Percentiles rank a stretch among this genome's conserved stretches.
These are phyloP conservation scores for Galeopterus variegatus DNA, from an alignment of 2,113 vertebrate genomes.

Conservation along the genomic window DNA sequence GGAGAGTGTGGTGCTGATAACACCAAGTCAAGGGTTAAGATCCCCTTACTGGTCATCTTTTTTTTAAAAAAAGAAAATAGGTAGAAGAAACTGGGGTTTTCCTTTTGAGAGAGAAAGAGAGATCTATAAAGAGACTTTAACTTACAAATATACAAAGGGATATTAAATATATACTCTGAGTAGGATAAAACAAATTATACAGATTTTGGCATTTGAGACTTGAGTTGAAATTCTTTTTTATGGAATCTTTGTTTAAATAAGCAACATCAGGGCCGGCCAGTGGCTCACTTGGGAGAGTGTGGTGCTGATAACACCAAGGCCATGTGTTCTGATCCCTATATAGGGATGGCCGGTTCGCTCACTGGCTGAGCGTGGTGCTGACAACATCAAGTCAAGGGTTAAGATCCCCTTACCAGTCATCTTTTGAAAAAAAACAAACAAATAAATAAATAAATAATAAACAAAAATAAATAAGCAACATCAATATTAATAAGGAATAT, in stretches of 20 bases:
- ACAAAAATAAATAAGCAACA: not conserved
- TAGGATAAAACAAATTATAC: not conserved
- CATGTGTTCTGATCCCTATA: no score
- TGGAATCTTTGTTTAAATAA: not conserved
- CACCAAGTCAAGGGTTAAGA: no score
- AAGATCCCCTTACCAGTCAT: no score
- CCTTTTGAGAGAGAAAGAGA: not conserved
- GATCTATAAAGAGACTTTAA: not conserved
- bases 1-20: no score
- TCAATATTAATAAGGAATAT: not conserved
- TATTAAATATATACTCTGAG: not conserved
- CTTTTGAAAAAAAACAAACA: no score
- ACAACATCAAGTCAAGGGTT: no score
- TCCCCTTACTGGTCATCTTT: no score
- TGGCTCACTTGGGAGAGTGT: no score
- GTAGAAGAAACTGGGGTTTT: not conserved
- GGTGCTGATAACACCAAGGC: no score
- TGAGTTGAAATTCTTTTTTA: slow-evolving; percentile 48
- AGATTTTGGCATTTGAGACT: slow-evolving; percentile 47
- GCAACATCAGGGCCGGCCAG: no score
- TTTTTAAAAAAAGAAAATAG: not conserved
- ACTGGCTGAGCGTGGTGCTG: no score
- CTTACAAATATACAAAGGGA: slow-evolving; percentile 1
- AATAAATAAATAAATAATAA: not conserved
- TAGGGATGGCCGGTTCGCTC: no score